phyloP scores from a whole-genome alignment of 2,113 vertebrate genomes.

The rabbit (Oryctolagus cuniculus) region mOryCun1.1 NC_091432.1:211560501-211561000 shows the following conservation, averaged over 20 bases:
- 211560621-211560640: not conserved
- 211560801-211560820: no score
- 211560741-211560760: not conserved
- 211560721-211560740: slow-evolving; percentile 35
- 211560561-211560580: slow-evolving; percentile 58
- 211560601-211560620: slow-evolving; percentile 14
- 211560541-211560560: slow-evolving; percentile 65
- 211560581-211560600: slow-evolving; percentile 56
- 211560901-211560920: not conserved
- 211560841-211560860: not conserved
- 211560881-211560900: slow-evolving; percentile 24
- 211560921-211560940: not conserved
- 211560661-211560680: not conserved
- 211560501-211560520: slow-evolving; percentile 67
- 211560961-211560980: not conserved
- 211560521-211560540: slow-evolving; percentile 81
- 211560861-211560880: not conserved
- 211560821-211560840: not conserved
- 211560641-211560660: not conserved
- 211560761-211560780: slow-evolving; percentile 53
- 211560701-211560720: not conserved
- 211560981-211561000: not conserved
- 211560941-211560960: not conserved
- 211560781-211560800: slow-evolving; percentile 30
- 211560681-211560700: slow-evolving; percentile 17